phyloP scores from a whole-genome alignment of 2,797 vertebrate genomes.

The Sebastes melanostomus region DNA sequence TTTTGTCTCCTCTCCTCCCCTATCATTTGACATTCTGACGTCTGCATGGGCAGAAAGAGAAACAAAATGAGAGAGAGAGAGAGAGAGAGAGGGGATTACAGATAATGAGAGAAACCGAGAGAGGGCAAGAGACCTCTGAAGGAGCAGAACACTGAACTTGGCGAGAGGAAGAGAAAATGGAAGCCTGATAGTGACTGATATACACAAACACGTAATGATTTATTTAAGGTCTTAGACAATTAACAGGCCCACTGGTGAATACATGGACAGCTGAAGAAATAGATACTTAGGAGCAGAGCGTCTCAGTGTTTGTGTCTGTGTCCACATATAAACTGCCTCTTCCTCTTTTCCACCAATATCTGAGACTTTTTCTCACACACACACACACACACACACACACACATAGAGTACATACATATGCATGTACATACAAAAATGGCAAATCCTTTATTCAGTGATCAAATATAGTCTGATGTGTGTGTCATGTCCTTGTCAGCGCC shows the following conservation, averaged over 20 bases:
- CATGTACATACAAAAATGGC: constrained; percentile 13
- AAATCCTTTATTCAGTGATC: constrained; percentile 44
- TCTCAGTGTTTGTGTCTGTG: not conserved
- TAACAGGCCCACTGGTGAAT: not conserved
- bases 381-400: not conserved
- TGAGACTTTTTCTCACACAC: not conserved
- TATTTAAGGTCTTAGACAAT: not conserved
- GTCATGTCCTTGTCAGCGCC: constrained; percentile 60
- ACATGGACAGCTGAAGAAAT: constrained; percentile 5
- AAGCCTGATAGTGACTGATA: constrained; percentile 19
- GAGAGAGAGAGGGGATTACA: not conserved
- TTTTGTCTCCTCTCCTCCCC: constrained; percentile 43
- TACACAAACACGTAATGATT: constrained; percentile 2
- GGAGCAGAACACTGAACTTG: constrained; percentile 12
- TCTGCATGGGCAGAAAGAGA: constrained; percentile 39
- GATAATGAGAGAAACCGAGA: constrained; percentile 7
- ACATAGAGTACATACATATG: not conserved
- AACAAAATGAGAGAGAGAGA: constrained; percentile 11
- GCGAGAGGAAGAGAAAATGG: constrained; percentile 13
- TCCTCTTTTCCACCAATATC: not conserved
- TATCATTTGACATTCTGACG: constrained; percentile 55
- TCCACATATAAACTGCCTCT: not conserved
- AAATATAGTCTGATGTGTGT: constrained; percentile 37
- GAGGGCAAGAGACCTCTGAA: constrained; percentile 5
- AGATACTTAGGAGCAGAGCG: not conserved